A percentile compares a stretch with the other conserved stretches of the same genome.
Conservation (phyloP, 2,113 vertebrate genomes). For the Trinectes maculatus region DNA sequence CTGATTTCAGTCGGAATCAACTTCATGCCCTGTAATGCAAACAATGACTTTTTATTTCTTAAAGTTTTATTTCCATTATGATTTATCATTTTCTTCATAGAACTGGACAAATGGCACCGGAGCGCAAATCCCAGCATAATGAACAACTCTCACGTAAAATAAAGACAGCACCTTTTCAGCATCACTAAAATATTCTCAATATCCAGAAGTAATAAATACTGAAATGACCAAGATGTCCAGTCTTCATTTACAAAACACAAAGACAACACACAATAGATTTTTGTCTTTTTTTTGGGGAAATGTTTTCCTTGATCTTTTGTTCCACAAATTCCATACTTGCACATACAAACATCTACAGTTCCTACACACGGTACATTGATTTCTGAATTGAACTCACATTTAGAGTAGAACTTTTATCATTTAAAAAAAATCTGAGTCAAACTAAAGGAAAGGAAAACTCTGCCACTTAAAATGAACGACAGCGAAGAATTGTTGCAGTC, state of each 20-base stretch:
- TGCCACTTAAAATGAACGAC: background rate
- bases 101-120: slow-evolving; percentile 70
- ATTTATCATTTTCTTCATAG: slow-evolving; percentile 65
- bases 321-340: slow-evolving; percentile 83
- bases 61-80: slow-evolving; percentile 72
- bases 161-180: slow-evolving; percentile 83
- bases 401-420: slow-evolving; percentile 64
- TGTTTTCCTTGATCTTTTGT: slow-evolving; percentile 76
- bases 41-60: slow-evolving; percentile 62
- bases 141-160: slow-evolving; percentile 78
- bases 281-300: slow-evolving; percentile 63
- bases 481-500: slow-evolving; percentile 44
- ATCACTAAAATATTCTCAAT: slow-evolving; percentile 84
- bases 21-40: slow-evolving; percentile 18
- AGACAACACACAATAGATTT: slow-evolving; percentile 80
- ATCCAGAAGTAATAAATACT: slow-evolving; percentile 78
- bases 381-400: slow-evolving; percentile 78
- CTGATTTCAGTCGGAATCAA: background rate
- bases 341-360: slow-evolving; percentile 92
- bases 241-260: slow-evolving; percentile 85
- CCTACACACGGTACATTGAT: slow-evolving; percentile 89
- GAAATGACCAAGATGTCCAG: slow-evolving; percentile 73
- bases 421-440: slow-evolving; percentile 66
- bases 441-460: slow-evolving; percentile 65
- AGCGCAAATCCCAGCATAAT: slow-evolving; percentile 65